Conservation (phyloP, 2,113 vertebrate genomes). For the Petaurus breviceps region DNA sequence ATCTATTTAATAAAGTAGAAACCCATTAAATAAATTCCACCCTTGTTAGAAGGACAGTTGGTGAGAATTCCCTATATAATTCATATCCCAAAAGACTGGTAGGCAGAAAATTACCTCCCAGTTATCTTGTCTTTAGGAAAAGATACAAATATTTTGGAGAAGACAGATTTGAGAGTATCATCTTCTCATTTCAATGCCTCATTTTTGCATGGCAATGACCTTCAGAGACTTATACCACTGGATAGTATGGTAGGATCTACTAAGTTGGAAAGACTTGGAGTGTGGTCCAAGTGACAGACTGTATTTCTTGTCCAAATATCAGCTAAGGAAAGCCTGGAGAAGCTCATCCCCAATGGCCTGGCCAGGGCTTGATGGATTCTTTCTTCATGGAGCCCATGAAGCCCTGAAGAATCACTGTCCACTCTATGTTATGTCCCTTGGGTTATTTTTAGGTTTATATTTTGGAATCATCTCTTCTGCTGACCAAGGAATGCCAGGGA, state of each 20-base stretch:
- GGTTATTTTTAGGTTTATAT: neutral
- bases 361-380: neutral
- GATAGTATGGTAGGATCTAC: neutral
- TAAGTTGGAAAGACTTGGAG: neutral
- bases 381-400: neutral
- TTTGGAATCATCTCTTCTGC: constrained; percentile 34
- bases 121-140: neutral
- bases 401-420: constrained; percentile 33
- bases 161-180: neutral
- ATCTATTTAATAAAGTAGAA: neutral
- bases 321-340: neutral
- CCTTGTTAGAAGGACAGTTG: neutral
- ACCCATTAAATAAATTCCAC: neutral
- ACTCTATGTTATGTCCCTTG: constrained; percentile 19
- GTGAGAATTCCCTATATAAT: neutral
- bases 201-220: neutral
- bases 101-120: neutral
- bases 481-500: neutral
- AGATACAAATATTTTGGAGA: neutral
- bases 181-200: neutral
- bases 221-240: neutral
- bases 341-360: neutral
- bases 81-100: neutral
- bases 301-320: neutral
- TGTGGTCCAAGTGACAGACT: neutral